These are phyloP conservation scores for Pogonomyrmex californicus DNA, from an alignment of 1,140 invertebrate species.

Conservation along the genomic window DNA sequence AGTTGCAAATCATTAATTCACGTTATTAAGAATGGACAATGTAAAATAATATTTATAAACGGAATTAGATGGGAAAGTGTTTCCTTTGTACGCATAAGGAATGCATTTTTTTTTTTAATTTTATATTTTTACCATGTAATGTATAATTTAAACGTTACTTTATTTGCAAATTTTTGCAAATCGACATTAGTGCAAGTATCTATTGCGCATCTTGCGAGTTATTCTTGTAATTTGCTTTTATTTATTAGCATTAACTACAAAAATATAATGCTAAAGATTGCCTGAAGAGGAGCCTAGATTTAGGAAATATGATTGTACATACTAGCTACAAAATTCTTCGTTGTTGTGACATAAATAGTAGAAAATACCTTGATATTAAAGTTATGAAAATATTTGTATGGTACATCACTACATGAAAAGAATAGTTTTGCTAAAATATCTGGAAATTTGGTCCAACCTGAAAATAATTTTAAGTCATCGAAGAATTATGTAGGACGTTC, in stretches of 20 bases:
- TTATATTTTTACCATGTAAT: background rate
- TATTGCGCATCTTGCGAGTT: background rate
- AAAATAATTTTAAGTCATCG: too few species aligned
- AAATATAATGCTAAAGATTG: background rate
- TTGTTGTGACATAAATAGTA: background rate
- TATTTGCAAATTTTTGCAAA: conserved; percentile 1
- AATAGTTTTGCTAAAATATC: too few species aligned
- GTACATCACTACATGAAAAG: background rate
- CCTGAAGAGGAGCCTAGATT: background rate
- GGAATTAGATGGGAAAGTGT: background rate
- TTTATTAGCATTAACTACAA: background rate
- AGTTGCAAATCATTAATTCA: background rate
- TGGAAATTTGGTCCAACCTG: too few species aligned
- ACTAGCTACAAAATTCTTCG: background rate
- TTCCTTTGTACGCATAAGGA: background rate
- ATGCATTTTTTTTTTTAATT: background rate
- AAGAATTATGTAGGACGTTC: too few species aligned
- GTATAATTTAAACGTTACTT: background rate
- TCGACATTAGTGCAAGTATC: background rate
- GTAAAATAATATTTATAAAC: background rate
- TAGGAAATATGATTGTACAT: background rate
- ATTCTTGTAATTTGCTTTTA: conserved; percentile 3
- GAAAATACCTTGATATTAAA: background rate
- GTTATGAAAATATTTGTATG: background rate
- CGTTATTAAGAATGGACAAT: background rate